Base-by-base conservation (phyloP, 2,797 vertebrate genomes). In the Clangula hyemalis region DNA sequence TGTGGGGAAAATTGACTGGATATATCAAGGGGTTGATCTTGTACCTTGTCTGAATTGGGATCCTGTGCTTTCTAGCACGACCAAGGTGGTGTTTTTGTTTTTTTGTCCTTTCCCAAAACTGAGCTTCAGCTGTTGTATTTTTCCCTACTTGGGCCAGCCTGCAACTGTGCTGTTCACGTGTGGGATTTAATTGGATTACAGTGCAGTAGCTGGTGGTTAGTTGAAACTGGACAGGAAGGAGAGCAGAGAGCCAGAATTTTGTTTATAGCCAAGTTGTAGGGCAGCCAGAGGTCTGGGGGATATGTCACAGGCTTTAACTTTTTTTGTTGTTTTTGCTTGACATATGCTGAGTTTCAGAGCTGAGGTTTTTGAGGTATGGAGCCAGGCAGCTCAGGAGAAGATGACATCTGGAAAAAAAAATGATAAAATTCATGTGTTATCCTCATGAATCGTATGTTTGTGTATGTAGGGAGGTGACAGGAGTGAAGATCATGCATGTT, bases 101-200 rank as follows among this genome's bases (percentile, higher is more conserved):
- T 36, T 85, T 79, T 30, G 24, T 90, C 19, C 19, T 83, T 77
- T 73, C 64, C 16, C 45, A 21, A 54, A 70, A 61, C 39, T 64
- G 24, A 1, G 1, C 45, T 84, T 74, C 19, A 54, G 39, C 73
- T 43, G 20, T 47, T 76, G 61, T 84, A 4, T 77, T 92, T 85
- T 71, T 60, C n/a, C 36, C 28, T 65, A 5, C 62, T 75, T 89
- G 61, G 53, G 76, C 20, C 53, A 85, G 64, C 34, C 68, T 90
- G 41, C 28, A 61, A 65, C 58, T 62, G 47, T 54, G 78, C 47
- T 76, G 41, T 60, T 86, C 65, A 7, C 41, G 34, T 83, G 51
- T 89, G 73, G 79, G 82, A 56, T 91, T 94, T 92, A 78, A 83
- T 9, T 78, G 73, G 58, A 78, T 93, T 93, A 62, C 32, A 27